Conservation (phyloP, 2,888 invertebrate genomes). For the Oligia strigilis region DNA sequence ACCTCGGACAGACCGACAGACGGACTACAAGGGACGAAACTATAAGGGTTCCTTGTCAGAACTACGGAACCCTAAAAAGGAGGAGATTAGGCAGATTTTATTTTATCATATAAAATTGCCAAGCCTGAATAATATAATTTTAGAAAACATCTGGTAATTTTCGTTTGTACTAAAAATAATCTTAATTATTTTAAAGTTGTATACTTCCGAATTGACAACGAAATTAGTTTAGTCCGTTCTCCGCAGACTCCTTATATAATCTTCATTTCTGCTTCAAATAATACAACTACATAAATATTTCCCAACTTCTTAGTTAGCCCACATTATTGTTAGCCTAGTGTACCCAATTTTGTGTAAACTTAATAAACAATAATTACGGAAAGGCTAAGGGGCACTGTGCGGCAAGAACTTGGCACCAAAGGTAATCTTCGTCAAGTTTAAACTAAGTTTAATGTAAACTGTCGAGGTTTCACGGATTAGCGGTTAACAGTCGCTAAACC, state of each 20-base stretch:
- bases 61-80: not conserved
- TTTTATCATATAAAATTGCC: not conserved
- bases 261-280: not conserved
- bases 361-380: constrained; percentile 63
- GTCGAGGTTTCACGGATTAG: constrained; percentile 79
- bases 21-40: too few relatives aligned
- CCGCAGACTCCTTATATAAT: not conserved
- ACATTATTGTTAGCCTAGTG: not conserved
- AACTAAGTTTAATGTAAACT: constrained; percentile 76
- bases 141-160: too few relatives aligned
- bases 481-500: constrained; percentile 74
- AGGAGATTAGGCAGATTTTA: not conserved
- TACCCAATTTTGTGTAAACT: constrained; percentile 35
- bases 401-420: constrained; percentile 61
- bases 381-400: constrained; percentile 45
- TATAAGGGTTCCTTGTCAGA: too few relatives aligned
- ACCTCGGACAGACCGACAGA: too few relatives aligned
- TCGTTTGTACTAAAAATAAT: too few relatives aligned
- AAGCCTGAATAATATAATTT: not conserved
- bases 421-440: constrained; percentile 75
- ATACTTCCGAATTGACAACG: not conserved
- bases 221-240: not conserved
- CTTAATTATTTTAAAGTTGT: too few relatives aligned
- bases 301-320: not conserved
- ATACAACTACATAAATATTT: not conserved